Evolutionary conservation across 1,140 invertebrate species (phyloP), one percentile per base, ranked within the genome.

Genomic region (Drosophila ambigua): DNA sequence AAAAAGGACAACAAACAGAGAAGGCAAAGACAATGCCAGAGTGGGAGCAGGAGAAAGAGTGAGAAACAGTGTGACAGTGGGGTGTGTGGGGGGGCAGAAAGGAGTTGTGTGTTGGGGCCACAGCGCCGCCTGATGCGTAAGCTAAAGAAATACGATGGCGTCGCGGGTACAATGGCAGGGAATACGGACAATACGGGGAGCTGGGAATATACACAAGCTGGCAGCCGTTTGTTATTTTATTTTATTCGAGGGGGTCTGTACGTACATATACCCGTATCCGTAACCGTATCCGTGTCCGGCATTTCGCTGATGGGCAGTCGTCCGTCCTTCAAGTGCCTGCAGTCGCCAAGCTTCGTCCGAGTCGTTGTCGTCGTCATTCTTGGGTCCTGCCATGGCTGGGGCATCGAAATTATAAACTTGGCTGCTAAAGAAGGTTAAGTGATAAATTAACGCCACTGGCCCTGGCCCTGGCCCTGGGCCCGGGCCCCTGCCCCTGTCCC

Each of bases 361-460:
- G 61, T 79, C 63, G 31, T 59, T 44, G 58, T 68, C 73, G 64
- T 85, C 67, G 50, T 73, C 50, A 31, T 59, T 46, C 63, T 72
- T 68, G 61, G 60, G 60, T 63, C 35, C 59, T 55, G 72, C 69
- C 62, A 66, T 66, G 45, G 39, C 71, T 57, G 53, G 43, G 62
- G 72, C 74, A 57, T 81, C 71, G 74, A 85, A 85, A 85, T 85
- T 85, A 87, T 85, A 85, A 87, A 85, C 82, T 85, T 85, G 82
- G 82, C 82, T 87, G 78, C 69, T 85, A 81, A 78, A 87, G 82
- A 87, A 85, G 82, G 82, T 85, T 85, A 85, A 85, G 82, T 85
- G 82, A 85, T 85, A 85, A 85, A 85, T 85, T 85, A 85, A 87
- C 74, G 82, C 77, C 59, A 54, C 77, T 68, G 77, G 51, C 67